phyloP scores from a whole-genome alignment of 2,113 vertebrate genomes.

The Leptocoma aspasia region DNA sequence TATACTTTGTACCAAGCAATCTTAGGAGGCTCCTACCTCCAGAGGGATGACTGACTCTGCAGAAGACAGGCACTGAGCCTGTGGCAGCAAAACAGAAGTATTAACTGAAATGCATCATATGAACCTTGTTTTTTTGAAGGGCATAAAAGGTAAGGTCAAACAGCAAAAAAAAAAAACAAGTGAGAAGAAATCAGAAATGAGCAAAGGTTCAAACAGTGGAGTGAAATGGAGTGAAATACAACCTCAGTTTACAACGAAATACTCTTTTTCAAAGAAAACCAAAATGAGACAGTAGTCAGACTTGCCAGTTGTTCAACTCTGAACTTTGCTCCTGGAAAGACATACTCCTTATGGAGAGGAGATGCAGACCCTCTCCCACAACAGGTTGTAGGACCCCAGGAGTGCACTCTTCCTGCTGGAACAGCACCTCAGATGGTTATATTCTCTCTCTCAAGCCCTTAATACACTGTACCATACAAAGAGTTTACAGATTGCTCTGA shows the following conservation, averaged over 20 bases:
- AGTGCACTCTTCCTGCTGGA: background rate
- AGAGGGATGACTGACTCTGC: background rate
- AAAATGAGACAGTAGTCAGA: background rate
- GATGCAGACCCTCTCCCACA: background rate
- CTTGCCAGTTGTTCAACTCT: background rate
- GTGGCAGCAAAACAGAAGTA: background rate
- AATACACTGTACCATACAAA: background rate
- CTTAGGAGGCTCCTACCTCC: background rate
- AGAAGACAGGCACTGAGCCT: background rate
- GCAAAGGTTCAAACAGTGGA: background rate
- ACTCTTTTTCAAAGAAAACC: background rate
- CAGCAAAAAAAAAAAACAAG: background rate
- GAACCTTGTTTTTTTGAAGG: background rate
- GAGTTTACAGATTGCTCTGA: background rate
- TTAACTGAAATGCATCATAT: background rate
- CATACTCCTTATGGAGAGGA: background rate
- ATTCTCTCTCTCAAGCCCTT: background rate
- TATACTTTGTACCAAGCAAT: background rate
- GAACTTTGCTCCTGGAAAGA: background rate
- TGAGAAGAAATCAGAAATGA: background rate
- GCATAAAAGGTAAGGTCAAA: background rate
- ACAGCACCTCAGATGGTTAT: background rate
- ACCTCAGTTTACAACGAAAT: background rate
- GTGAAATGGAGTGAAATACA: background rate
- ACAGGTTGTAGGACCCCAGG: rapidly evolving